Evolutionary conservation across 2,113 vertebrate species (phyloP).

Genomic region (Brienomyrus longianalis): DNA sequence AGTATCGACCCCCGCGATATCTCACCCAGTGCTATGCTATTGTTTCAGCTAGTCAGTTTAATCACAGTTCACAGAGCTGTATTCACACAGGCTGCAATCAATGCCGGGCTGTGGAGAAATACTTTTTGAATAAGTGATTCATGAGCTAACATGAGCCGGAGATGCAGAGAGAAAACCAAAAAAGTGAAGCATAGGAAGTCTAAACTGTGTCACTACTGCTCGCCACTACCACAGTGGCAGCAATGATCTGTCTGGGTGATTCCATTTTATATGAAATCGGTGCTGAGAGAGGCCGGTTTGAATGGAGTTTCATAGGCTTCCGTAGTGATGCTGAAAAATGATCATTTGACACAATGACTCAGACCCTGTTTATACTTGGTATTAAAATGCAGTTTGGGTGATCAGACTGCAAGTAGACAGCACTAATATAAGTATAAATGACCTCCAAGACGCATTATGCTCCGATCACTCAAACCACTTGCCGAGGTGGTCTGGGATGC

Average conservation of each 20-base stretch:
- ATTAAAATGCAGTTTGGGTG: not conserved
- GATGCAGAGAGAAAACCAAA: not conserved
- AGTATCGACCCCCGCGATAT: not conserved
- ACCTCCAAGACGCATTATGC: not conserved
- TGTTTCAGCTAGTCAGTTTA: slow-evolving; percentile 11
- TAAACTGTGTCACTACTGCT: not conserved
- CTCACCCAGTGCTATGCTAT: not conserved
- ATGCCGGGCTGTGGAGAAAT: not conserved
- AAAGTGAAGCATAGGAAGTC: not conserved
- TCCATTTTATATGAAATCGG: not conserved
- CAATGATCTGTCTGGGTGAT: not conserved
- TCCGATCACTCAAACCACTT: not conserved
- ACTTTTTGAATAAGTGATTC: not conserved
- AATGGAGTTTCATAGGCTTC: not conserved
- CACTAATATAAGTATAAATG: not conserved
- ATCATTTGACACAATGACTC: not conserved
- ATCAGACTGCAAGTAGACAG: not conserved
- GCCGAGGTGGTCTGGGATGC: not conserved
- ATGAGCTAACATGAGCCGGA: not conserved
- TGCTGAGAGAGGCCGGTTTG: not conserved
- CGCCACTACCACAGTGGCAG: not conserved
- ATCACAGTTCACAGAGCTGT: slow-evolving; percentile 21
- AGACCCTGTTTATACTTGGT: not conserved
- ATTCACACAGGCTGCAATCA: slow-evolving; percentile 17
- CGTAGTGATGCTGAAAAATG: not conserved